Conservation (phyloP, 2,888 invertebrate genomes). For the Cheilosia impressa region DNA sequence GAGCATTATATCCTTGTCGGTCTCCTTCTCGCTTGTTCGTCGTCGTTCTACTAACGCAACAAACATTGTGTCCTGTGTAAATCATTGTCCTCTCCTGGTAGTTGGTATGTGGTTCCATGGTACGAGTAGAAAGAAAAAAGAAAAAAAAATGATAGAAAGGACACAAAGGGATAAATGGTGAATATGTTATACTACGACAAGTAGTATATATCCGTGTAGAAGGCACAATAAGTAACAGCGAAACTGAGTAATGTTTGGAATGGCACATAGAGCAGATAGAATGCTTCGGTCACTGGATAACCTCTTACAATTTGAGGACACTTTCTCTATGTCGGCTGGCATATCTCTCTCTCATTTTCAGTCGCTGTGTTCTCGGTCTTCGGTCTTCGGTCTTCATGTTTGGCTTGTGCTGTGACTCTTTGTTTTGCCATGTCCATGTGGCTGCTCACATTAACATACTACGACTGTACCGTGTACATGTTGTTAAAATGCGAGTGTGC, state of each 20-base stretch:
- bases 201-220: conserved; percentile 1
- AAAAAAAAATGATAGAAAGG: conserved; percentile 11
- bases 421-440: conserved; percentile 28
- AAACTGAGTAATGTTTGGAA: conserved; percentile 37
- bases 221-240: conserved; percentile 31
- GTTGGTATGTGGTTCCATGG: conserved; percentile 7
- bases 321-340: conserved; percentile 19
- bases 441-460: conserved; percentile 20
- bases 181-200: conserved; percentile 24
- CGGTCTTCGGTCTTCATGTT: conserved; percentile 12
- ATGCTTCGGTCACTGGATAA: conserved; percentile 25
- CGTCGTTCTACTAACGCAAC: conserved; percentile 19
- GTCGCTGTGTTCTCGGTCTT: not conserved
- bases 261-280: conserved; percentile 40
- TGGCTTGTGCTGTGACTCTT: conserved; percentile 6
- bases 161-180: conserved; percentile 14
- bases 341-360: conserved; percentile 17
- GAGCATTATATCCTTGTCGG: not conserved
- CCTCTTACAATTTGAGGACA: conserved; percentile 25
- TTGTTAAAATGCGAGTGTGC: not conserved
- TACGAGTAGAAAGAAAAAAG: conserved; percentile 15
- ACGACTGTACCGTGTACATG: not conserved
- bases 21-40: not conserved
- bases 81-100: conserved; percentile 28
- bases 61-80: conserved; percentile 23